phyloP scores from a whole-genome alignment of 2,888 invertebrate species.

The Cheilosia urbana region DNA sequence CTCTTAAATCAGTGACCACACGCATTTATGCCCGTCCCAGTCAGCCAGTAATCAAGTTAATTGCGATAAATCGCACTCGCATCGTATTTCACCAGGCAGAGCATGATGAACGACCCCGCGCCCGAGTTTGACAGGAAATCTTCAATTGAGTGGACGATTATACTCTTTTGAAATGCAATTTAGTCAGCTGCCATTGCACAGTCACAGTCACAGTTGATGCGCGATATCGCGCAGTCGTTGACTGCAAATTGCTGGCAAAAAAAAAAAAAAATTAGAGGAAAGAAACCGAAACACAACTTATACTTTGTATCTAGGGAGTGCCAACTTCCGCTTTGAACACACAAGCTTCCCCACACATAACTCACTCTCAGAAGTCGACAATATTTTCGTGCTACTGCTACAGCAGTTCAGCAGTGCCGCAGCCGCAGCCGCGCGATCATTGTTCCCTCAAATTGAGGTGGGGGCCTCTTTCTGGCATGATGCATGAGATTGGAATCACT shows the following conservation, averaged over 20 bases:
- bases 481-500: slow-evolving; percentile 76
- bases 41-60: slow-evolving; percentile 56
- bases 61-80: slow-evolving; percentile 64
- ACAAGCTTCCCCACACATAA: slow-evolving; percentile 71
- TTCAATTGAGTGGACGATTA: slow-evolving; percentile 66
- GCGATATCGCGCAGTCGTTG: slow-evolving; percentile 71
- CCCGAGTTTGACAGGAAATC: slow-evolving; percentile 74
- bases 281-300: slow-evolving; percentile 15
- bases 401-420: slow-evolving; percentile 35
- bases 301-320: slow-evolving; percentile 72
- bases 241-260: slow-evolving; percentile 64
- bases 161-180: slow-evolving; percentile 63
- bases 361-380: slow-evolving; percentile 65
- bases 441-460: slow-evolving; percentile 74
- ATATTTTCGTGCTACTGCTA: slow-evolving; percentile 54
- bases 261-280: neutral
- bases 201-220: slow-evolving; percentile 57
- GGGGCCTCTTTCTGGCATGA: slow-evolving; percentile 71
- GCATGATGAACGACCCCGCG: slow-evolving; percentile 16
- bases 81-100: slow-evolving; percentile 48
- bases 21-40: slow-evolving; percentile 19
- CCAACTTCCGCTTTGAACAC: slow-evolving; percentile 74
- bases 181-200: slow-evolving; percentile 62
- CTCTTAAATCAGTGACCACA: slow-evolving; percentile 49
- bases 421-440: slow-evolving; percentile 60